Evolutionary conservation across 2,113 vertebrate genomes (phyloP).

Genomic region (Gymnorhina tibicen): DNA sequence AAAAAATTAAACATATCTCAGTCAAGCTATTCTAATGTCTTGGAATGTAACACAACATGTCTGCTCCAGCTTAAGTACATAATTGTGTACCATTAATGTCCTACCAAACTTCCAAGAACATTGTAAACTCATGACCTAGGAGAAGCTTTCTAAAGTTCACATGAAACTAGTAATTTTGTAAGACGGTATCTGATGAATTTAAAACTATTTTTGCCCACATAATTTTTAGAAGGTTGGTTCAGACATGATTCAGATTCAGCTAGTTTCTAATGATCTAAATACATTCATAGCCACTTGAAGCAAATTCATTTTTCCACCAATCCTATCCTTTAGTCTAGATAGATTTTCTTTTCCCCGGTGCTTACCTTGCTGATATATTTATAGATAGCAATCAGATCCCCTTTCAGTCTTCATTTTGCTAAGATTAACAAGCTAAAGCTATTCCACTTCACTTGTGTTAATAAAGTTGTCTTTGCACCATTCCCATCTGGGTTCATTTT

Average conservation of each 20-base stretch:
- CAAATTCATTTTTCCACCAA: not conserved
- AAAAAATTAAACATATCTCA: not conserved
- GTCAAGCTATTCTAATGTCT: not conserved
- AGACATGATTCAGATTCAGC: not conserved
- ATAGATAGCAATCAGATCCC: conserved; percentile 1
- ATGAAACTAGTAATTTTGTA: not conserved
- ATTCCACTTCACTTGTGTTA: not conserved
- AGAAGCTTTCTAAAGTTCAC: not conserved
- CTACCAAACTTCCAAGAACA: not conserved
- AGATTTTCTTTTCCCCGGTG: not conserved
- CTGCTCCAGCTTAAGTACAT: not conserved
- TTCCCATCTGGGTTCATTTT: not conserved
- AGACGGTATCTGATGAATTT: not conserved
- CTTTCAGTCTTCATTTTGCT: conserved; percentile 19
- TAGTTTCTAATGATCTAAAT: not conserved
- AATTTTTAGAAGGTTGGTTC: not conserved
- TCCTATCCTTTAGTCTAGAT: not conserved
- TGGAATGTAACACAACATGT: not conserved
- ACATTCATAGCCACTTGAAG: not conserved
- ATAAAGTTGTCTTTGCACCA: not conserved
- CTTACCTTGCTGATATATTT: conserved; percentile 1
- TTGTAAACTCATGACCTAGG: not conserved
- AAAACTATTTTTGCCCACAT: not conserved
- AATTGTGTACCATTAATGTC: not conserved
- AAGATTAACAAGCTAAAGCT: conserved; percentile 6